These are phyloP conservation scores for Nycticryphes semicollaris DNA, from an alignment of 2,113 vertebrate species.

Conservation along the genomic window DNA sequence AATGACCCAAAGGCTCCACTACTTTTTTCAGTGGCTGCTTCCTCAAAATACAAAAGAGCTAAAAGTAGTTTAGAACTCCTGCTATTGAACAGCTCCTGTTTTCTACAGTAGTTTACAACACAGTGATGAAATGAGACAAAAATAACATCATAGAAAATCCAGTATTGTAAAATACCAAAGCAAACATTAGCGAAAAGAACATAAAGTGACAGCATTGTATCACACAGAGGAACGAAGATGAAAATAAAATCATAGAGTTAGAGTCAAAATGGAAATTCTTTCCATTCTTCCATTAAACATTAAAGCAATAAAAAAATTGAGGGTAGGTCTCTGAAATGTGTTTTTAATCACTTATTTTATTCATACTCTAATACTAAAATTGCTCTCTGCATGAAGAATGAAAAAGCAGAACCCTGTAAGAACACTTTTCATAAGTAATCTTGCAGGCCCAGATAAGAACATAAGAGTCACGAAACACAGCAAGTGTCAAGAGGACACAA, in stretches of 20 bases:
- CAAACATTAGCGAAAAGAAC: background rate
- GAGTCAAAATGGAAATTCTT: background rate
- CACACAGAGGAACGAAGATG: background rate
- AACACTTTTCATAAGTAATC: background rate
- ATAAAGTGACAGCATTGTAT: background rate
- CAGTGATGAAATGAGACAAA: background rate
- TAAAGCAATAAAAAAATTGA: background rate
- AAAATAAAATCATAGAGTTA: background rate
- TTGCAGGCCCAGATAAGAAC: background rate
- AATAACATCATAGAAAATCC: background rate
- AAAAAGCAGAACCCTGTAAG: background rate
- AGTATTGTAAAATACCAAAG: background rate
- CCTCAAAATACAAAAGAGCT: background rate
- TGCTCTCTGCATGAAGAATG: background rate
- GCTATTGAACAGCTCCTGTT: background rate
- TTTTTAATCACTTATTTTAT: background rate
- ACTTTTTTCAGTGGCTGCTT: background rate
- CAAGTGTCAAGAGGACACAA: background rate
- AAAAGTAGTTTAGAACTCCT: background rate
- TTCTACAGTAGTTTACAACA: background rate
- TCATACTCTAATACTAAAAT: background rate
- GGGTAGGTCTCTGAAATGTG: background rate
- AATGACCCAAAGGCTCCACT: background rate
- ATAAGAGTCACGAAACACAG: background rate
- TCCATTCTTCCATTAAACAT: background rate